Base-by-base conservation (phyloP, 2,113 vertebrate species). In the Apodemus speciosus region DNA sequence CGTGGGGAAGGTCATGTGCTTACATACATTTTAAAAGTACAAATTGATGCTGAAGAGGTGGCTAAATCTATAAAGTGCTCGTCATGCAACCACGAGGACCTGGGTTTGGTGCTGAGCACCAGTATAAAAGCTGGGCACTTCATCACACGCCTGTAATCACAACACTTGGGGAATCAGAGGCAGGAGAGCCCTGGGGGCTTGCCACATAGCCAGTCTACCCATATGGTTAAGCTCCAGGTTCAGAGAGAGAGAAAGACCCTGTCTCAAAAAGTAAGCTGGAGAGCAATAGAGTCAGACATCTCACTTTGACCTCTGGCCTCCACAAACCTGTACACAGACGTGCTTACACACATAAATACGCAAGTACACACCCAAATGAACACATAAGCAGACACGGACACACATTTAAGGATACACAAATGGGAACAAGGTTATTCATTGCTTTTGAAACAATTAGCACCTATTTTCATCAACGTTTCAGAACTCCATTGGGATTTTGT, bases 371-470 rank as follows among this genome's bases (percentile, higher is more conserved):
- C 79, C 7, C n/a, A 30, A 27, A 60, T 81, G 79, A 30, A 18
- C 79, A 40, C 23, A 60, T 0, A 16, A 18, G 8, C 79, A 81
- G n/a, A 40, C n/a, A 60, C 40, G 27, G 38, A 9, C 40, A 64
- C 81, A 64, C 8, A 84, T 60, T 89, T 64, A 88, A 46, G 85
- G 85, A 88, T 95, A 27, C 32, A 40, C 27, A 89, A 75, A 62
- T 88, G 10, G 14, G 27, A 62, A 60, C 5, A 88, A n/a, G 6
- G 3, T 60, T n/a, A 84, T 40, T 18, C 23, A 25, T n/a, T 56
- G 72, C 53, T 76, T 38, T 83, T 38, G n/a, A 92, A 62, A 85
- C 14, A 64, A 56, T 8, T 51, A 35, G 68, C 9, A 56, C 13
- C 32, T 79, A 64, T 79, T 83, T 96, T 79, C 11, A 79, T 15